phyloP scores from a whole-genome alignment of 2,888 invertebrate species.

The Harmothoe impar region DNA sequence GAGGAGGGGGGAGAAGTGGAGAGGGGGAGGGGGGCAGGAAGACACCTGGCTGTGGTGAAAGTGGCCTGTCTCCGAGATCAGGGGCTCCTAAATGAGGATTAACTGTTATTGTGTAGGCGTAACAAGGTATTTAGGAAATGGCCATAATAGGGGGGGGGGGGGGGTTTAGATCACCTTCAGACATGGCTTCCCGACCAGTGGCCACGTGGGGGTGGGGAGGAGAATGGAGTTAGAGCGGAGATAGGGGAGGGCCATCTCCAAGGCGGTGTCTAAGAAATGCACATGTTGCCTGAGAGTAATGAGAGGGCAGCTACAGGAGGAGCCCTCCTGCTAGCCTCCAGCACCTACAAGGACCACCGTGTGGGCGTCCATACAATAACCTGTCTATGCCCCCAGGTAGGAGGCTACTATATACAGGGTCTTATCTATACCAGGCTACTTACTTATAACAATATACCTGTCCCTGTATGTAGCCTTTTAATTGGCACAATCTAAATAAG shows the following conservation, averaged over 20 bases:
- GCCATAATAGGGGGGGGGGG: not conserved
- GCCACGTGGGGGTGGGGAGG: not conserved
- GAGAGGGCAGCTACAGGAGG: not conserved
- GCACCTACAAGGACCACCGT: too few species aligned
- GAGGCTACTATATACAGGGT: too few species aligned
- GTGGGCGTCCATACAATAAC: too few species aligned
- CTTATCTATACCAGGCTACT: too few species aligned
- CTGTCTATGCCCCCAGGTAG: too few species aligned
- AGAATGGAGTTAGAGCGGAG: not conserved
- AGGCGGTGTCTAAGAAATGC: not conserved
- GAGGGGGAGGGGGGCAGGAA: not conserved
- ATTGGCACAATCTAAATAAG: too few species aligned
- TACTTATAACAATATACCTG: too few species aligned
- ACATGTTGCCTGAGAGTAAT: not conserved
- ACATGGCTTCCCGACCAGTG: not conserved
- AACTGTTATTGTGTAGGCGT: not conserved
- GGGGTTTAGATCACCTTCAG: not conserved
- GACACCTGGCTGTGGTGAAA: constrained; percentile 1
- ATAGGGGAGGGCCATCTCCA: not conserved
- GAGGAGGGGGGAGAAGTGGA: not conserved
- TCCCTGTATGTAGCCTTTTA: too few species aligned
- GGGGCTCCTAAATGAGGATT: not conserved
- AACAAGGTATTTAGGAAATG: too few species aligned
- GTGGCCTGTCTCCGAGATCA: not conserved
- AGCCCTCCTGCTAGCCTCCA: too few species aligned